Evolutionary conservation across 2,797 vertebrate genomes (phyloP).

Genomic region (Vipera latastei): DNA sequence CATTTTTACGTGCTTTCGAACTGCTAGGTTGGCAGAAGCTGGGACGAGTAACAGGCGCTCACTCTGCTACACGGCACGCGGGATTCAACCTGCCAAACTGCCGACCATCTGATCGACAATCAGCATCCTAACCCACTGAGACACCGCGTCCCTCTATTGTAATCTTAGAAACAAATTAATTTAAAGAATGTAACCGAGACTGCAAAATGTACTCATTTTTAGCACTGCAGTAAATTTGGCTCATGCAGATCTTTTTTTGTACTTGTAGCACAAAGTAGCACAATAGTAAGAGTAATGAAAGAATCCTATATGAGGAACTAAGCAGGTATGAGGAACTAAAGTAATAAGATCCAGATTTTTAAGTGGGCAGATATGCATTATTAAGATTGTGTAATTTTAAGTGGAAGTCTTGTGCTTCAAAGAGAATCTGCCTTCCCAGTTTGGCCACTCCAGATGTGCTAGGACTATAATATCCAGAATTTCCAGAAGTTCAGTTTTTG

Average conservation of each 20-base stretch:
- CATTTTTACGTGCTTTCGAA: no score
- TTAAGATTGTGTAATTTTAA: conserved; percentile 1
- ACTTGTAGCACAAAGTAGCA: not conserved
- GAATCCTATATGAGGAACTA: conserved; percentile 11
- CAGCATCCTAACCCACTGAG: no score
- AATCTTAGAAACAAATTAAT: not conserved
- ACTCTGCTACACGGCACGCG: no score
- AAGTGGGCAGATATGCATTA: not conserved
- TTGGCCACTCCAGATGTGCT: not conserved
- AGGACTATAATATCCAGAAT: not conserved
- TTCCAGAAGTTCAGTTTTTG: not conserved
- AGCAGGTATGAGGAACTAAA: not conserved
- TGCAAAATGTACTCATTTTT: not conserved
- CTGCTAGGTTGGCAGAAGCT: no score
- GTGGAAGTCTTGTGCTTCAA: not conserved
- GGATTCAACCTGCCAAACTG: no score
- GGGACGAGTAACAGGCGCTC: no score
- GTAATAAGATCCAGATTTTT: conserved; percentile 11
- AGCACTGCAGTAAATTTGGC: not conserved
- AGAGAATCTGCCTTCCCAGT: not conserved
- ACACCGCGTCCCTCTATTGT: no score
- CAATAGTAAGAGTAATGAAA: not conserved
- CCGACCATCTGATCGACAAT: no score
- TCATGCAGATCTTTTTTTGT: not conserved
- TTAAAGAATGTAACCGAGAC: not conserved